A percentile compares a stretch with the other conserved stretches of the same genome.
phyloP scores from a whole-genome alignment of 2,113 vertebrate species.

The Psettodes erumei region DNA sequence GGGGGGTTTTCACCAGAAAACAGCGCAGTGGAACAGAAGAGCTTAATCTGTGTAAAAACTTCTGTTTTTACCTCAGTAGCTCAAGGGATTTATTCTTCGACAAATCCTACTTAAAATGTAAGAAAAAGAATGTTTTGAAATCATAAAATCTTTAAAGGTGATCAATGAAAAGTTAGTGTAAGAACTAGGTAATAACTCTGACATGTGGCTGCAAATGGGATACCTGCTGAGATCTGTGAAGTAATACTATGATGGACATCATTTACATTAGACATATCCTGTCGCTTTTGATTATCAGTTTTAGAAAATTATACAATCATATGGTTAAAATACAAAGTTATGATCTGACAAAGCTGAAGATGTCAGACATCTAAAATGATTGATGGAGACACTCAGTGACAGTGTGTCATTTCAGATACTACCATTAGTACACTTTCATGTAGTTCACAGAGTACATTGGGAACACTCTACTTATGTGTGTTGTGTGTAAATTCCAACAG shows the following conservation, averaged over 20 bases:
- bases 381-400: too few species aligned
- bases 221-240: too few species aligned
- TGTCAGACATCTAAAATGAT: background rate
- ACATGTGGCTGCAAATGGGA: too few species aligned
- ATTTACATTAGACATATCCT: background rate
- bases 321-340: too few species aligned
- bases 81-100: background rate
- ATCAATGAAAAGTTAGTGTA: background rate
- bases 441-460: too few species aligned
- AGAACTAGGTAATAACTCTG: background rate
- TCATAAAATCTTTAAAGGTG: background rate
- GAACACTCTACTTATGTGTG: too few species aligned
- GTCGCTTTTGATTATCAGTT: background rate
- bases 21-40: background rate
- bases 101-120: background rate
- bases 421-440: too few species aligned
- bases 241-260: background rate
- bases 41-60: background rate
- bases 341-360: background rate
- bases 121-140: background rate
- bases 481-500: too few species aligned
- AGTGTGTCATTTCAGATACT: too few species aligned
- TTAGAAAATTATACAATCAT: too few species aligned
- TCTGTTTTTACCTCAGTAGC: background rate
- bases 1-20: background rate